Evolutionary conservation across 1,140 invertebrate genomes (phyloP).

Genomic region (Aphelenchoides besseyi): DNA sequence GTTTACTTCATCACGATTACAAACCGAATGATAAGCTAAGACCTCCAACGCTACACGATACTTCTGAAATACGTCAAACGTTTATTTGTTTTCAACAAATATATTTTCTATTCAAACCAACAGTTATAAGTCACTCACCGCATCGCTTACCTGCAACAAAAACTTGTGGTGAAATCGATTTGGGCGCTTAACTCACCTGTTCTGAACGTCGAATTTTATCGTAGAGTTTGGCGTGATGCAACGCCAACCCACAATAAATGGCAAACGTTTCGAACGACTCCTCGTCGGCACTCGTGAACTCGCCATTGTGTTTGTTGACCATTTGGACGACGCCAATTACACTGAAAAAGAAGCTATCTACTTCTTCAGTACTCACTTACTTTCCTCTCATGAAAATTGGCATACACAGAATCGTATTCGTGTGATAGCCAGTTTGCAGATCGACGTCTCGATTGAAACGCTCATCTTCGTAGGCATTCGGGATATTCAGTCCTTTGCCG

Average conservation of each 20-base stretch:
- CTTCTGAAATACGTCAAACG: slow-evolving; percentile 65
- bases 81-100: background rate
- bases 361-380: slow-evolving; percentile 31
- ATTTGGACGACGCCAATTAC: slow-evolving; percentile 82
- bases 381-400: slow-evolving; percentile 74
- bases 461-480: slow-evolving; percentile 75
- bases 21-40: slow-evolving; percentile 77
- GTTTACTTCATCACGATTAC: slow-evolving; percentile 72
- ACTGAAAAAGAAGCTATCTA: slow-evolving; percentile 57
- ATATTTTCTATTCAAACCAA: background rate
- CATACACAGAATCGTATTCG: slow-evolving; percentile 78
- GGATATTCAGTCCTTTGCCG: slow-evolving; percentile 74
- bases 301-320: slow-evolving; percentile 75
- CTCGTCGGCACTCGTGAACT: slow-evolving; percentile 75
- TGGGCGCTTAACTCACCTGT: slow-evolving; percentile 64
- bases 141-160: slow-evolving; percentile 22
- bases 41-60: slow-evolving; percentile 78
- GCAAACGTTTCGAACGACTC: slow-evolving; percentile 79
- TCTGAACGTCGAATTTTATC: slow-evolving; percentile 78
- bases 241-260: slow-evolving; percentile 77
- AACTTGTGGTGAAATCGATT: no score
- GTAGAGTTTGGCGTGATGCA: slow-evolving; percentile 80
- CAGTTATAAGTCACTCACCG: background rate
- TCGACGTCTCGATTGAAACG: slow-evolving; percentile 82
- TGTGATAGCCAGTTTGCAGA: slow-evolving; percentile 74